Evolutionary conservation across 1,140 invertebrate genomes (phyloP).

Genomic region (Cecropterus lyciades): DNA sequence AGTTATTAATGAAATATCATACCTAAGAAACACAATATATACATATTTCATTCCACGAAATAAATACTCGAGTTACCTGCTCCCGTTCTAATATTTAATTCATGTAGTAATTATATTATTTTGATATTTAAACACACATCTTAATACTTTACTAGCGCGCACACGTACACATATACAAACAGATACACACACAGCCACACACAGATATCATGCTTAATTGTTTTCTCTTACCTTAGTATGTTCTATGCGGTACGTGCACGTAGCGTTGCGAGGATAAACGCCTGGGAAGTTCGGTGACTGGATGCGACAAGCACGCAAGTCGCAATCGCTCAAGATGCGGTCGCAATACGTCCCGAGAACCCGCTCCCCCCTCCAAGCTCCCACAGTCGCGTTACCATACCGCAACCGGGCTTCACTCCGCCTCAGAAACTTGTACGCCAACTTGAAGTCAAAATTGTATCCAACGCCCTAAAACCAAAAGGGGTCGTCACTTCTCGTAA

Average conservation of each 20-base stretch:
- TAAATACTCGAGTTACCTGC: too few species aligned
- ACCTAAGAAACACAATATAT: too few species aligned
- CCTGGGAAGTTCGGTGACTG: slow-evolving; percentile 95
- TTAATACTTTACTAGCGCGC: too few species aligned
- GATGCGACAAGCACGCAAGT: slow-evolving; percentile 88
- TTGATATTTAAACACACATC: too few species aligned
- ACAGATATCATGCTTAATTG: neutral
- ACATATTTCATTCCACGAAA: too few species aligned
- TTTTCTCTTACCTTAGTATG: slow-evolving; percentile 82
- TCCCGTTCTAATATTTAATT: too few species aligned
- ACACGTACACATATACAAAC: too few species aligned
- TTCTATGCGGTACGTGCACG: slow-evolving; percentile 91
- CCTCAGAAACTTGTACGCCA: slow-evolving; percentile 92
- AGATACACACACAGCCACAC: too few species aligned
- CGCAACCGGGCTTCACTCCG: slow-evolving; percentile 89
- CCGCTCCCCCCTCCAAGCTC: slow-evolving; percentile 89
- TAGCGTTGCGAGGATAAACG: slow-evolving; percentile 93
- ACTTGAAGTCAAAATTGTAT: slow-evolving; percentile 93
- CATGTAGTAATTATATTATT: too few species aligned
- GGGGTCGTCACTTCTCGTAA: slow-evolving; percentile 44
- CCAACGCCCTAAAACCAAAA: slow-evolving; percentile 86
- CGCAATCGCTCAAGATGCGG: slow-evolving; percentile 89
- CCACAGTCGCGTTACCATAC: slow-evolving; percentile 89
- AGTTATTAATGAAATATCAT: too few species aligned
- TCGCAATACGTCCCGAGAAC: slow-evolving; percentile 91